These are phyloP conservation scores for Sebastes schlegelii DNA, from an alignment of 2,113 vertebrate genomes.

Conservation along the genomic window DNA sequence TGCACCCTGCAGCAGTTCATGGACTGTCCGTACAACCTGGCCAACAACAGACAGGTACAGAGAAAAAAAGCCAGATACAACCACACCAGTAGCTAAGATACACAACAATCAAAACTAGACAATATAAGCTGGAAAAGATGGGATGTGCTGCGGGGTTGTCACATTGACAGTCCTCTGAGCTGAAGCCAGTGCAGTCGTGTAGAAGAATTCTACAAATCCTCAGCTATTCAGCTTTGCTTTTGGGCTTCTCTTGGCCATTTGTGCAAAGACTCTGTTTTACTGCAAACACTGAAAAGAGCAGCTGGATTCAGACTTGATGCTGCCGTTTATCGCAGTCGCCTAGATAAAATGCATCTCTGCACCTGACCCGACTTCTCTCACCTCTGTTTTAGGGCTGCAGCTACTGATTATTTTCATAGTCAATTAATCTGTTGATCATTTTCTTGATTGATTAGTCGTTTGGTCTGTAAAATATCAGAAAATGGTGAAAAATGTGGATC, in stretches of 20 bases:
- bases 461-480: too few relatives aligned
- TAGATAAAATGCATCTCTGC: background rate
- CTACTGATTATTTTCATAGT: too few relatives aligned
- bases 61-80: background rate
- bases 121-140: background rate
- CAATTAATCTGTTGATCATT: too few relatives aligned
- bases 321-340: background rate
- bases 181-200: background rate
- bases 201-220: background rate
- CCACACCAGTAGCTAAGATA: background rate
- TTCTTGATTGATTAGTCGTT: too few relatives aligned
- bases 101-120: background rate
- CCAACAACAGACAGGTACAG: slow-evolving; percentile 95
- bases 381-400: too few relatives aligned
- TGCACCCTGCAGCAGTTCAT: slow-evolving; percentile 99
- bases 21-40: slow-evolving; percentile 98
- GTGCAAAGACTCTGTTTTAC: background rate
- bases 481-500: too few relatives aligned
- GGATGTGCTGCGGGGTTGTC: background rate
- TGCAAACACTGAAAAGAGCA: slow-evolving; percentile 2
- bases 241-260: background rate
- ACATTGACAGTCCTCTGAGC: background rate
- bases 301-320: background rate
- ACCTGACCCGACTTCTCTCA: background rate
- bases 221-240: background rate